These are phyloP conservation scores for Coelopa pilipes DNA, from an alignment of 2,888 invertebrate species.

Conservation along the genomic window DNA sequence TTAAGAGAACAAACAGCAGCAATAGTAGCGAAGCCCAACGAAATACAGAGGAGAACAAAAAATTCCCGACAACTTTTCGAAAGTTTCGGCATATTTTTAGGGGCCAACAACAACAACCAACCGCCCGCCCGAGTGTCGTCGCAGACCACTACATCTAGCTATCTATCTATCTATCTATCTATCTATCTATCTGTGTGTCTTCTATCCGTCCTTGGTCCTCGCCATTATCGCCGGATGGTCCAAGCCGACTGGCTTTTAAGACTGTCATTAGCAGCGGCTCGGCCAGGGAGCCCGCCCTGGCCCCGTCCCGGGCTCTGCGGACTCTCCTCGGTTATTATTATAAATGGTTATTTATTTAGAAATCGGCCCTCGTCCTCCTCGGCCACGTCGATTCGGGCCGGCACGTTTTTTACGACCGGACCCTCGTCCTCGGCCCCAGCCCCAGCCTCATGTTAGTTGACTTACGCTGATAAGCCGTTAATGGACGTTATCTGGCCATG, in stretches of 20 bases:
- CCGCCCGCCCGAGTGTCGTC: constrained; percentile 1
- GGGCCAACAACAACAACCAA: constrained; percentile 5
- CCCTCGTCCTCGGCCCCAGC: not conserved
- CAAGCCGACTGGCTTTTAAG: not conserved
- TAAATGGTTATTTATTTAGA: constrained; percentile 23
- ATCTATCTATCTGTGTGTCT: too few species aligned
- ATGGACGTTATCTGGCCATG: constrained; percentile 17
- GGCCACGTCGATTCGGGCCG: not conserved
- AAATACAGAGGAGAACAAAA: not conserved
- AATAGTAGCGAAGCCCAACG: not conserved
- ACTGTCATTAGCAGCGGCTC: constrained; percentile 14
- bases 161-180: too few species aligned
- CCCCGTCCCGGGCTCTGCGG: not conserved
- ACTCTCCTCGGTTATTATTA: not conserved
- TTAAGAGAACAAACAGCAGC: too few species aligned
- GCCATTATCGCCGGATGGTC: too few species aligned
- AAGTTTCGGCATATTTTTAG: constrained; percentile 31
- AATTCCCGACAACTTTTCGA: not conserved
- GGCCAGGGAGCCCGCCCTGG: not conserved
- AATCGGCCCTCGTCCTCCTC: constrained; percentile 11
- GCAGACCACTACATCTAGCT: not conserved
- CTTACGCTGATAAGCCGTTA: constrained; percentile 15
- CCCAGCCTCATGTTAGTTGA: constrained; percentile 6
- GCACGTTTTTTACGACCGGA: not conserved
- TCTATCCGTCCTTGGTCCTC: too few species aligned